Evolutionary conservation across 1,140 invertebrate genomes (phyloP), one percentile per base, ranked within the genome.

Genomic region (Zaprionus gabonicus): DNA sequence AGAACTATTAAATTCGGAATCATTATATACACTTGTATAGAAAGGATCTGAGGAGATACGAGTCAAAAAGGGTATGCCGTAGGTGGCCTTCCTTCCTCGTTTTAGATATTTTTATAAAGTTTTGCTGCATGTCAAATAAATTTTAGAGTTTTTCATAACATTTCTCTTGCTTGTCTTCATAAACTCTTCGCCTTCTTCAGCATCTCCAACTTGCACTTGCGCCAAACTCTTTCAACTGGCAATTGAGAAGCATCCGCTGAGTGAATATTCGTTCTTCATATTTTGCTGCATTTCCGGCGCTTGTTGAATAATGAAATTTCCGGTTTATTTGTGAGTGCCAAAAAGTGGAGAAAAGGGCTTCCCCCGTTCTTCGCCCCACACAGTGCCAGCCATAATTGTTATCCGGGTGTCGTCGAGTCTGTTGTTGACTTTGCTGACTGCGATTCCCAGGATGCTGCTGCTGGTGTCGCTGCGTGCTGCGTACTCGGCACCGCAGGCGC

Each of bases 251-350:
- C 25, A 55, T 76, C 64, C 64, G 69, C 12, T 41, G 31, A 34
- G 31, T 3, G 9, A 31, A 31, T 60, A 70, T 60, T 60, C 60
- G 49, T 65, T 66, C 13, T 38, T 38, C 12, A 66, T 81, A 77
- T 51, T 44, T 55, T 41, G 38, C 76, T 77, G 82, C 82, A 86
- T 87, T 87, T 86, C 83, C 82, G 60, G 34, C 27, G 41, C 25
- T 60, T 44, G 23, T 71, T 31, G 36, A 71, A 62, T 70, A 17
- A 64, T 67, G 53, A 63, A 73, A 77, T 66, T 81, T 80, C 38
- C 77, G 69, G 36, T 23, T 66, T 66, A 67, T 62, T 74, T 74
- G 12, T 10, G 71, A 83, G 77, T 81, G 80, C 71, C 71, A 83
- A 71, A 63, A 76, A 46, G 20, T 20, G 28, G 36, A 12, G 17